These are phyloP conservation scores for Thinocorus orbignyianus DNA, from an alignment of 2,113 vertebrate species.

Conservation along the genomic window DNA sequence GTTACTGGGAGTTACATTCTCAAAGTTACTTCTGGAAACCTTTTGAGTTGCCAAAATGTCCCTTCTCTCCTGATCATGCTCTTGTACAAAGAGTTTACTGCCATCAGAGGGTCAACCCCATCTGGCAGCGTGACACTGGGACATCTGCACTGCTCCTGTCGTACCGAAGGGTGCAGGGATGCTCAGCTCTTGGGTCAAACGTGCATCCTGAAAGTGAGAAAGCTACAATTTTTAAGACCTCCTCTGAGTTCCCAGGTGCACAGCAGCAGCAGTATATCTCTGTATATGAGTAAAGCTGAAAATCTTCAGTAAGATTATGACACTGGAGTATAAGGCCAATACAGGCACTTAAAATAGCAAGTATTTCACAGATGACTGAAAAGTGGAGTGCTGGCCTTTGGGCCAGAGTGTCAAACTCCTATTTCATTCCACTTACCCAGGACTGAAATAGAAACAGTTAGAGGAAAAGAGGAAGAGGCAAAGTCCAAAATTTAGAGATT, in stretches of 20 bases:
- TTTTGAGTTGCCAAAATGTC: neutral
- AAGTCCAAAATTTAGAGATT: neutral
- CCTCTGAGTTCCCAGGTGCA: neutral
- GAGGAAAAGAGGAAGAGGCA: neutral
- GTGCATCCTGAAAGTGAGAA: neutral
- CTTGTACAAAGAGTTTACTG: accelerated
- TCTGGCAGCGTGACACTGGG: accelerated
- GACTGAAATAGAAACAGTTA: neutral
- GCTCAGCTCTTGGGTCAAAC: neutral
- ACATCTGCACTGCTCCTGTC: neutral
- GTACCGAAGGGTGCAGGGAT: neutral
- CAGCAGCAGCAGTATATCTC: neutral
- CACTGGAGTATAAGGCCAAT: neutral
- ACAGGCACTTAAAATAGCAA: neutral
- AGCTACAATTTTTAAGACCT: neutral
- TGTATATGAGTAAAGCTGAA: neutral
- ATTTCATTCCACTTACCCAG: neutral
- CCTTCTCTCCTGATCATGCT: neutral
- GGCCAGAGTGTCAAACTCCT: neutral
- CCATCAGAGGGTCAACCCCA: neutral
- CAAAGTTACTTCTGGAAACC: neutral
- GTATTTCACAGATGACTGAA: neutral
- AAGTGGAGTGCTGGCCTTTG: neutral
- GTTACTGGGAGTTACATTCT: neutral
- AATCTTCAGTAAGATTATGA: neutral